A percentile compares a stretch with the other conserved stretches of the same genome.
Evolutionary conservation across 2,888 invertebrate species (phyloP).

Genomic region (Stenichneumon culpator): DNA sequence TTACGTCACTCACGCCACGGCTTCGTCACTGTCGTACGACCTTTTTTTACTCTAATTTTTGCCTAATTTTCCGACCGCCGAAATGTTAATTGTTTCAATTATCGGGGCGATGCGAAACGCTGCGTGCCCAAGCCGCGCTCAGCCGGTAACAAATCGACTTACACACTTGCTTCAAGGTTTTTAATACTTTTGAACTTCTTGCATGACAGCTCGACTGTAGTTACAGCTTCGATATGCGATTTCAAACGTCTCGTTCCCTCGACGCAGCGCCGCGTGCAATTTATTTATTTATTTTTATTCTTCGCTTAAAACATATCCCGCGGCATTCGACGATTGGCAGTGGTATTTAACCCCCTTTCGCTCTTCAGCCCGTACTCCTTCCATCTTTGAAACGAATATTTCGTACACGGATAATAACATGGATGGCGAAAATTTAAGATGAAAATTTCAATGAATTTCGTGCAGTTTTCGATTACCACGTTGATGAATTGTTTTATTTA

Average conservation of each 20-base stretch:
- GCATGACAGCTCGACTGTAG: constrained; percentile 15
- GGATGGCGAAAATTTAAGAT: not conserved
- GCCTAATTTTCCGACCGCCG: not conserved
- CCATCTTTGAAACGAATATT: not conserved
- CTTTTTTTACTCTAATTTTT: not conserved
- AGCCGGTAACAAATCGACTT: not conserved
- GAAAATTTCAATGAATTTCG: too few relatives aligned
- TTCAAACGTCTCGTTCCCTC: constrained; percentile 27
- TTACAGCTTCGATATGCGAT: constrained; percentile 29
- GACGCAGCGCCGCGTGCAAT: not conserved
- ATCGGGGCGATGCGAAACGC: not conserved
- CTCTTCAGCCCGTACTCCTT: not conserved
- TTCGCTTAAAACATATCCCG: not conserved
- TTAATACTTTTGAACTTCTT: not conserved
- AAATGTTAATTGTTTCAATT: not conserved
- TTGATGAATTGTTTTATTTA: too few relatives aligned
- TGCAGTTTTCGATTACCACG: too few relatives aligned
- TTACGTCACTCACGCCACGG: constrained; percentile 53
- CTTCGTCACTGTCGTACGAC: constrained; percentile 29
- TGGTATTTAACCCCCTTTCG: not conserved
- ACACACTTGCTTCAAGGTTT: not conserved
- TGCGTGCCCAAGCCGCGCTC: not conserved
- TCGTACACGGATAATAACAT: not conserved
- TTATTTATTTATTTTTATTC: not conserved
- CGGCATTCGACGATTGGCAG: not conserved